These are phyloP conservation scores for Aphaenogaster ashmeadi DNA, from an alignment of 1,140 invertebrate species.

Conservation along the genomic window DNA sequence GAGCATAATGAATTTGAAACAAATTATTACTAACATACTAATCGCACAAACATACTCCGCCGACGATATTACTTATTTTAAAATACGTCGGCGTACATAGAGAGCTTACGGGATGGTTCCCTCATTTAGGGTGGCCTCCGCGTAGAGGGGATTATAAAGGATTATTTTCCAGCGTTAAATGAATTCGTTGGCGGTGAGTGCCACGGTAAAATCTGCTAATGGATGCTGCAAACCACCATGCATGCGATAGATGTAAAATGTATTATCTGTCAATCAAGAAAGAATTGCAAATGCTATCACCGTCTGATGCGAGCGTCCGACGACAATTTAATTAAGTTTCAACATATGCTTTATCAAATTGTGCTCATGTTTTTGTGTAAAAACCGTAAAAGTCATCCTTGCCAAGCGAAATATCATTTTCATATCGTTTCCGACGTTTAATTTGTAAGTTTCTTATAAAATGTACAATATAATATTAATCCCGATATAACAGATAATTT, in stretches of 20 bases:
- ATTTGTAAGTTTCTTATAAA: background rate
- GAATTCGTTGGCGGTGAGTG: constrained; percentile 55
- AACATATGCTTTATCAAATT: constrained; percentile 42
- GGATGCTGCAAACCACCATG: constrained; percentile 49
- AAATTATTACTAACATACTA: constrained; percentile 47
- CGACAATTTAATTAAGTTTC: constrained; percentile 63
- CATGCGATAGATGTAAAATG: constrained; percentile 50
- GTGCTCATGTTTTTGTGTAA: background rate
- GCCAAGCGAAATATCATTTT: constrained; percentile 29
- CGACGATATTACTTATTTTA: constrained; percentile 57
- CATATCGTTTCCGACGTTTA: background rate
- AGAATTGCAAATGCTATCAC: constrained; percentile 61
- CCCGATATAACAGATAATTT: background rate
- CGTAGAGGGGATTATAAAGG: constrained; percentile 63
- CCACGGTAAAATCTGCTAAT: constrained; percentile 68
- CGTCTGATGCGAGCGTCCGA: constrained; percentile 30
- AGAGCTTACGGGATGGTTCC: constrained; percentile 54
- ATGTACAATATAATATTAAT: background rate
- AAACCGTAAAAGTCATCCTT: constrained; percentile 2
- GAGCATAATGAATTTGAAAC: background rate
- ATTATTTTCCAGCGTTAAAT: constrained; percentile 70
- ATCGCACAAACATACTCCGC: constrained; percentile 5
- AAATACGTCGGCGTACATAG: constrained; percentile 48
- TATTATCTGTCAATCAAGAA: constrained; percentile 61
- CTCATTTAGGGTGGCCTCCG: constrained; percentile 47